Base-by-base conservation (phyloP, 2,888 invertebrate species). In the Drosophila koepferae region DNA sequence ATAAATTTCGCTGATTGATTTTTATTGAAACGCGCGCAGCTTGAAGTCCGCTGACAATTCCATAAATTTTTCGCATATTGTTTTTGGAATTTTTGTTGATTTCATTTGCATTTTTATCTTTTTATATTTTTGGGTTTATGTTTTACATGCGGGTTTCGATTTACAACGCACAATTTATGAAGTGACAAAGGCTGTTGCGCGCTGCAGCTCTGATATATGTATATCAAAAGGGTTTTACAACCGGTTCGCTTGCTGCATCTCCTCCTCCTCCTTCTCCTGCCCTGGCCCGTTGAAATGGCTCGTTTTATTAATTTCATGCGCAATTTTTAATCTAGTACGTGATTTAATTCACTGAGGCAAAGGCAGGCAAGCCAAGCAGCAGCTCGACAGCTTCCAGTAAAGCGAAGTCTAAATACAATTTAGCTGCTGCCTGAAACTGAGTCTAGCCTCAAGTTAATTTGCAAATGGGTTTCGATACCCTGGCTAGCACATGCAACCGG, bases 261-360 rank as follows among this genome's bases (percentile, higher is more conserved):
- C 51, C n/a, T 0, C 6, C 40, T 12, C 4, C n/a, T 2, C 18
- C 4, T 5, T 0, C 23, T 23, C 20, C 36, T 20, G 12, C 12
- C 41, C n/a, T 46, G 61, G 66, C 28, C 48, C 12, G 23, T 71
- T 68, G 74, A 66, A 67, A 55, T 23, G 44, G 53, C 66, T 68
- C 36, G 67, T 41, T 91, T 89, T 92, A 90, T 89, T 92, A 92
- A 92, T 92, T 92, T 92, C 90, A 92, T 91, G 92, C 89, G 85
- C 92, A 92, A 91, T 92, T 92, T 92, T 92, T 92, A 92, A 91
- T 92, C 92, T 92, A 86, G 92, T 92, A 92, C 92, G 92, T 92
- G 92, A 92, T 92, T 92, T 91, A 92, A 92, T 92, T 92, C 90
- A 77, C 86, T 67, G 55, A 43, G 48, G 36, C 58, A 49, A 2